phyloP scores from a whole-genome alignment of 2,113 vertebrate species.

The Amia ocellicauda region DNA sequence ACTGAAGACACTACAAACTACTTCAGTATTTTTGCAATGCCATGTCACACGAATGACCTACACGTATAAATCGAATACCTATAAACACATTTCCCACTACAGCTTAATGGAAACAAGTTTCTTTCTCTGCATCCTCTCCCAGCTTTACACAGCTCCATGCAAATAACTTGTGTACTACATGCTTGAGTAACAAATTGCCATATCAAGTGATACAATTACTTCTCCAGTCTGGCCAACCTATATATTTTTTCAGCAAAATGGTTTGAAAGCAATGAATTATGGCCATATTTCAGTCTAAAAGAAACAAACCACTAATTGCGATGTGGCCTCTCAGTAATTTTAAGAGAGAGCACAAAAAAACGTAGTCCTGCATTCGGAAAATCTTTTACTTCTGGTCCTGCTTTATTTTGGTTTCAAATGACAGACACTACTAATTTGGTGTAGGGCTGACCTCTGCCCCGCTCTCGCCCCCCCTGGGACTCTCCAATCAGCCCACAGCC shows the following conservation, averaged over 20 bases:
- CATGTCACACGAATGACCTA: no score
- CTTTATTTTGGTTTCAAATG: constrained; percentile 89
- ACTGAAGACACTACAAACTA: constrained; percentile 46
- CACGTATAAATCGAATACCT: constrained; percentile 46
- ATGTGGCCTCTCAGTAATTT: constrained; percentile 67
- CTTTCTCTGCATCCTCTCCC: constrained; percentile 30
- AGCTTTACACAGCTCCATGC: constrained; percentile 46
- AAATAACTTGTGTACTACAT: constrained; percentile 65
- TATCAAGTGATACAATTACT: constrained; percentile 75
- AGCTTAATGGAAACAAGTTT: constrained; percentile 51
- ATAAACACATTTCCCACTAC: constrained; percentile 51
- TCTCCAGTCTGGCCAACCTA: constrained; percentile 57
- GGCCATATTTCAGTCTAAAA: constrained; percentile 77
- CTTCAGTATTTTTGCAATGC: constrained; percentile 32
- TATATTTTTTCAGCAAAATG: constrained; percentile 68
- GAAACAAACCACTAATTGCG: constrained; percentile 77
- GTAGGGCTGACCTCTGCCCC: constrained; percentile 75
- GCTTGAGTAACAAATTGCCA: constrained; percentile 69
- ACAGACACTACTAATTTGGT: constrained; percentile 87
- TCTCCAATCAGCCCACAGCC: constrained; percentile 79
- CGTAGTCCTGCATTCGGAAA: constrained; percentile 63
- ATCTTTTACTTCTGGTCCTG: constrained; percentile 76
- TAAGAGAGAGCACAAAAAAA: constrained; percentile 65
- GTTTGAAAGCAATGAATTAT: constrained; percentile 75
- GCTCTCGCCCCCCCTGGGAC: constrained; percentile 58